Evolutionary conservation across 2,113 vertebrate genomes (phyloP), one percentile per base, ranked within the genome.

Genomic region (Neoarius graeffei): DNA sequence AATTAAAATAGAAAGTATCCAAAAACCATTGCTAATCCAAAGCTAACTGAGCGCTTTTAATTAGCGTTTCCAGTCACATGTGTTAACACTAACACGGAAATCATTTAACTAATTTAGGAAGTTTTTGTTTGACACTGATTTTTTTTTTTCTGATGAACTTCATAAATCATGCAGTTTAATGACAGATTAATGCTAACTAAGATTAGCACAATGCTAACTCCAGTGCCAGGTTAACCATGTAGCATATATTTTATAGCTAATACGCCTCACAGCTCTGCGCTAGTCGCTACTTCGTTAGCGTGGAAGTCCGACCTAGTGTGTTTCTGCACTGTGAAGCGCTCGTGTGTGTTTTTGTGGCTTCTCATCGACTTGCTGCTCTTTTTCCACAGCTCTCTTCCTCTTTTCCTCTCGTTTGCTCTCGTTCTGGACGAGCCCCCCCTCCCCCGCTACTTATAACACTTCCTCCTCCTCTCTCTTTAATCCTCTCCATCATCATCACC

Each of bases 311-410:
- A 35, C 8, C 42, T n/a, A 6, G 35, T 8, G 14, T 11, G 42
- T 20, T 27, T 35, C 52, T 19, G 50, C 77, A 5, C 17, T 25
- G 15, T 27, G 17, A 80, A 54, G 25, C 7, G 1, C 25, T 64
- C 8, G 4, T 42, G 23, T 11, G 54, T n/a, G 66, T 13, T 2
- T 54, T 17, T 5, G 5, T n/a, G 13, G 5, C 60, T 64, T n/a
- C 27, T 59, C 74, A 60, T 60, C 59, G 48, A 19, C 50, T 50
- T 56, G 20, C 13, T 11, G 30, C 52, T 59, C 64, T 74, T 71
- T 71, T 42, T 27, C 19, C 14, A 64, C 56, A 74, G 67, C 42
- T 64, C 56, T 87, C 17, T 30, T 83, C 79, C 77, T 87, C 54
- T 71, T 66, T 66, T 71, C 13, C 15, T 71, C 42, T 30, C 20